Evolutionary conservation across 2,888 invertebrate genomes (phyloP), one percentile per base, ranked within the genome.

Genomic region (Labia minor): DNA sequence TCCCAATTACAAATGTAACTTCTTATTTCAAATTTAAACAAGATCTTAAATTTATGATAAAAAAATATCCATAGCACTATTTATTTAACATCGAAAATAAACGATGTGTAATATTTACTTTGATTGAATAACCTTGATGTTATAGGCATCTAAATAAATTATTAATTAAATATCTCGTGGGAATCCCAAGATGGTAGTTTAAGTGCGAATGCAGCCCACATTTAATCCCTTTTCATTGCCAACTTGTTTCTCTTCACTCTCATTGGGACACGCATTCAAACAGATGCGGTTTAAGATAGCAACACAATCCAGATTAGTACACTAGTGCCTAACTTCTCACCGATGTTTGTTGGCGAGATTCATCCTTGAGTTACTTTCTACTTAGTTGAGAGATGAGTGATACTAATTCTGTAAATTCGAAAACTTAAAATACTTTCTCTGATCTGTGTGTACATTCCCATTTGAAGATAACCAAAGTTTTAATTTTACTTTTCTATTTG

Each of bases 361-460:
- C 49, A 49, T 14, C 49, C 49, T 49, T 49, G 49, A 49, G 49
- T 49, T 49, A 49, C n/a, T 49, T 49, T 16, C 49, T 49, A 49
- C 49, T 49, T 49, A 49, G 49, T 49, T 49, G 49, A 49, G 14
- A 16, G 49, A 26, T 6, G 8, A 26, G 8, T 3, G 26, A 8
- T 6, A 26, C 3, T 49, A 49, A 49, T 49, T 49, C 49, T 49
- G 6, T 49, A 49, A 26, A 49, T 49, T 14, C 49, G 3, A 26
- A 26, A 49, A 49, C 49, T 49, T 16, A 49, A 49, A 49, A 14
- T 14, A 4, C 8, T 49, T 49, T 14, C 2, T 11, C 6, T n/a
- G 16, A 49, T 49, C 49, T 49, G 49, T 49, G 14, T 14, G 49
- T 49, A n/a, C n/a, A n/a, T n/a, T n/a, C n/a, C n/a, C n/a, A n/a